phyloP scores from a whole-genome alignment of 2,888 invertebrate genomes.

The Xylocampa areola region DNA sequence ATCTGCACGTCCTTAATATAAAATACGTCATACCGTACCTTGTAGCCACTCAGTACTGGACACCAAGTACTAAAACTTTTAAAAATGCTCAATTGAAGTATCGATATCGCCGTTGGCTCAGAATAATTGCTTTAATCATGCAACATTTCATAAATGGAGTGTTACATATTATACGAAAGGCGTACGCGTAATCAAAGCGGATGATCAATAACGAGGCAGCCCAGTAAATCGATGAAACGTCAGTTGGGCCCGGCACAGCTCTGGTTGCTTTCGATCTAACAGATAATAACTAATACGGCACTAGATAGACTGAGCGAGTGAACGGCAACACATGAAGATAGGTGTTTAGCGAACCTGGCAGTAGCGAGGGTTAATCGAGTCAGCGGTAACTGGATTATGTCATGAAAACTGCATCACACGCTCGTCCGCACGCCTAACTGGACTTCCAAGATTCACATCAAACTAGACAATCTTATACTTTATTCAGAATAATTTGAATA shows the following conservation, averaged over 20 bases:
- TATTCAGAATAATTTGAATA: slow-evolving; percentile 36
- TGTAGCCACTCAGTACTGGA: slow-evolving; percentile 11
- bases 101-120: slow-evolving; percentile 56
- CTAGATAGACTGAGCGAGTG: slow-evolving; percentile 66
- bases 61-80: slow-evolving; percentile 33
- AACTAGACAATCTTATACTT: slow-evolving; percentile 38
- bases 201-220: slow-evolving; percentile 71
- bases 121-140: slow-evolving; percentile 67
- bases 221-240: slow-evolving; percentile 74
- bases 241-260: slow-evolving; percentile 52
- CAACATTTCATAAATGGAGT: slow-evolving; percentile 67
- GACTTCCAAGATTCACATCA: slow-evolving; percentile 70
- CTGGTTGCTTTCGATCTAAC: slow-evolving; percentile 66
- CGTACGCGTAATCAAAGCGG: slow-evolving; percentile 69
- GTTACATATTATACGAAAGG: slow-evolving; percentile 61
- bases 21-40: slow-evolving; percentile 6
- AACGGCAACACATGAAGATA: slow-evolving; percentile 74
- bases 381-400: slow-evolving; percentile 85
- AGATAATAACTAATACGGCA: slow-evolving; percentile 76
- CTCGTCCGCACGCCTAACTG: slow-evolving; percentile 78
- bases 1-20: slow-evolving; percentile 5
- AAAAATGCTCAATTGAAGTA: slow-evolving; percentile 59
- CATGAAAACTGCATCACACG: slow-evolving; percentile 87
- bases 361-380: slow-evolving; percentile 82
- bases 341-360: slow-evolving; percentile 74